phyloP scores from a whole-genome alignment of 2,888 invertebrate genomes.

The Vanessa cardui region DNA sequence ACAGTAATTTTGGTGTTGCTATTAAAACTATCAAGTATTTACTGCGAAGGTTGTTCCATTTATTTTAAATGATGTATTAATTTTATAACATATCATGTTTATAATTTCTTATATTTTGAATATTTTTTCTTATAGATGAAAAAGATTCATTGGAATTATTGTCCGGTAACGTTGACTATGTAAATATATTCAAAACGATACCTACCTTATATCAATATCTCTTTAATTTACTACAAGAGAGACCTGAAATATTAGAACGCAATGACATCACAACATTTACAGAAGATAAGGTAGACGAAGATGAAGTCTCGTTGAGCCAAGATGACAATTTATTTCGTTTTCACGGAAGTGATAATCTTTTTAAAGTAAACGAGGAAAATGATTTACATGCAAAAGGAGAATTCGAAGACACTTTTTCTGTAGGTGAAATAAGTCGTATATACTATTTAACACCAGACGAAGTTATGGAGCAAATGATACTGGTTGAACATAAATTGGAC shows the following conservation, averaged over 20 bases:
- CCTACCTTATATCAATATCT: slow-evolving; percentile 61
- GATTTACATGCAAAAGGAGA: slow-evolving; percentile 6
- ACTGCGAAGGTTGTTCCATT: neutral
- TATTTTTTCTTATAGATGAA: slow-evolving; percentile 4
- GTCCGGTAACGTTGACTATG: neutral
- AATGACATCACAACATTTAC: slow-evolving; percentile 51
- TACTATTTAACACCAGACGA: slow-evolving; percentile 29
- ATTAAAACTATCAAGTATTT: neutral
- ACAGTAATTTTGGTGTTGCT: neutral
- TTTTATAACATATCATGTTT: no score
- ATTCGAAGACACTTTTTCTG: neutral
- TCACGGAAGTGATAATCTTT: no score
- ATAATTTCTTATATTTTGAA: neutral
- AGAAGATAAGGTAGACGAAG: slow-evolving; percentile 16
- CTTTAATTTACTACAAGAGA: slow-evolving; percentile 53
- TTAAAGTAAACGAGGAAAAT: neutral
- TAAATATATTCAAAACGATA: slow-evolving; percentile 55
- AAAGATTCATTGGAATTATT: neutral
- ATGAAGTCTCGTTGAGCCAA: neutral
- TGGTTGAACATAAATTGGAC: slow-evolving; percentile 29
- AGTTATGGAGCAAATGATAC: slow-evolving; percentile 28
- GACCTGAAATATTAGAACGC: slow-evolving; percentile 59
- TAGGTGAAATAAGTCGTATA: neutral
- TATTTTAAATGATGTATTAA: neutral
- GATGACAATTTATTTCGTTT: neutral